Conservation (phyloP, 2,797 vertebrate genomes). For the Hephaestus fuliginosus region DNA sequence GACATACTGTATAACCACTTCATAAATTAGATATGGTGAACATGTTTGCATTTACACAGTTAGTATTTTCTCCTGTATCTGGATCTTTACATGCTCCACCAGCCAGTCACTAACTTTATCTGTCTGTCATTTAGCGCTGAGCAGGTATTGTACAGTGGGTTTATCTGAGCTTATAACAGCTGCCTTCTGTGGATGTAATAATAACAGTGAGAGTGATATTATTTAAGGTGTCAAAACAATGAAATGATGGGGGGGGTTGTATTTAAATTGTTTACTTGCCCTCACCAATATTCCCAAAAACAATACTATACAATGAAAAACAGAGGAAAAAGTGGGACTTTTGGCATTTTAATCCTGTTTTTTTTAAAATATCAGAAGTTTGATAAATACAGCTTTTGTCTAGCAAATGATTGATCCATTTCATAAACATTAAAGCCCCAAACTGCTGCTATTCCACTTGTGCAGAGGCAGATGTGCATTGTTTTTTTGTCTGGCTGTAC, state of each 20-base stretch:
- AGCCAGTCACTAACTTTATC: neutral
- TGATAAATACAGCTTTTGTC: neutral
- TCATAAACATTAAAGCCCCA: neutral
- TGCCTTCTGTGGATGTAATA: too few relatives aligned
- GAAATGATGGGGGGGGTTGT: neutral
- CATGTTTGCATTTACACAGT: neutral
- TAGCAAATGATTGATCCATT: constrained; percentile 1
- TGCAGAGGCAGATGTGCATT: neutral
- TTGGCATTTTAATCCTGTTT: neutral
- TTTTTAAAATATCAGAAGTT: neutral
- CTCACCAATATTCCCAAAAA: neutral
- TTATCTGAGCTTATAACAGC: neutral
- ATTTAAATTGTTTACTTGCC: neutral
- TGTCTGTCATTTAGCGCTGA: neutral
- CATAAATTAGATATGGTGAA: neutral
- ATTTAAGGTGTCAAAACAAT: neutral
- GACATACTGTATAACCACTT: neutral
- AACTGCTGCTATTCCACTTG: neutral
- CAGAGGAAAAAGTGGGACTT: neutral
- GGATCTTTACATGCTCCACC: neutral
- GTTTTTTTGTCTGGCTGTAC: constrained; percentile 1
- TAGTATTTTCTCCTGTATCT: neutral
- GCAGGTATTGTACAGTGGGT: neutral
- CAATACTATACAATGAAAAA: neutral
- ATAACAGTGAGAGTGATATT: neutral